These are phyloP conservation scores for Polymixis flavicincta DNA, from an alignment of 2,888 invertebrate genomes.

Conservation along the genomic window DNA sequence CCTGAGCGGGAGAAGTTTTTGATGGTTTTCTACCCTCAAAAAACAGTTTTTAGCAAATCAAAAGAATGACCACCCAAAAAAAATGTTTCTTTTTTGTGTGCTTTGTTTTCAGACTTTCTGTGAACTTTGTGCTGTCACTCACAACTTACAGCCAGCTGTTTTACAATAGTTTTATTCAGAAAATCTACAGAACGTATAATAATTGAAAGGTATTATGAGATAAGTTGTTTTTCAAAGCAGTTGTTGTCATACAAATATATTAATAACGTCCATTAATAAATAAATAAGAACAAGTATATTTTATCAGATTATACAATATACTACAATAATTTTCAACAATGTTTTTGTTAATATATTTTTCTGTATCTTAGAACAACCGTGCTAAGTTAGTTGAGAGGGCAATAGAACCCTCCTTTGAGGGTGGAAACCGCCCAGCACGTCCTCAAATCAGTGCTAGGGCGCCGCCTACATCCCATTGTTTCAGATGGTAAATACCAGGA, in stretches of 20 bases:
- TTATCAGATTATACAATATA: background rate
- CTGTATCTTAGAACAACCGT: background rate
- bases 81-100: background rate
- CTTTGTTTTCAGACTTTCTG: background rate
- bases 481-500: conserved; percentile 82
- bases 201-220: too few species aligned
- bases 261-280: too few species aligned
- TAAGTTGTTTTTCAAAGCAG: too few species aligned
- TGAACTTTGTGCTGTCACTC: too few species aligned
- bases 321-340: background rate
- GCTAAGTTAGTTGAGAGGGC: conserved; percentile 10
- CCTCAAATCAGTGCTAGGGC: conserved; percentile 69
- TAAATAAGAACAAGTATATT: background rate
- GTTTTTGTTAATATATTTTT: background rate
- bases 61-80: background rate
- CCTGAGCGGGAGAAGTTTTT: too few species aligned
- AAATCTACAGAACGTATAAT: background rate
- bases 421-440: conserved; percentile 72
- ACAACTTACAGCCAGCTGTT: background rate
- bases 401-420: conserved; percentile 32
- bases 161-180: background rate
- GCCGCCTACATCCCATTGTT: conserved; percentile 89
- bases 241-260: too few species aligned
- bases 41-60: background rate
- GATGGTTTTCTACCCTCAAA: too few species aligned